Evolutionary conservation across 2,797 vertebrate genomes (phyloP), one percentile per base, ranked within the genome.

Genomic region (Cuculus canorus): DNA sequence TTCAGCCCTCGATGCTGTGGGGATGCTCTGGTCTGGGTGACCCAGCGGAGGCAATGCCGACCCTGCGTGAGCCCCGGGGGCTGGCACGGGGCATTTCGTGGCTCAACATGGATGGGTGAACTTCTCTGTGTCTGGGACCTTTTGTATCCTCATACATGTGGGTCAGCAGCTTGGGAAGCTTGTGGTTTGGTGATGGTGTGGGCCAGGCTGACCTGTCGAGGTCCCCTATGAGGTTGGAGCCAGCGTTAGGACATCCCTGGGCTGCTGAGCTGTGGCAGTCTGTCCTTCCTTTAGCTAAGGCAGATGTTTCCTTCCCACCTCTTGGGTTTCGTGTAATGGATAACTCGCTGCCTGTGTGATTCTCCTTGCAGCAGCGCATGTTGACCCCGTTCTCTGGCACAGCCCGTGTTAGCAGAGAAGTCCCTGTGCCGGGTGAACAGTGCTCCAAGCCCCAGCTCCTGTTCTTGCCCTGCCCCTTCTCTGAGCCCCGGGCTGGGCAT

Each of bases 401-500:
- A 66, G 52, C 37, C 53, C 12, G 0, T 9, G 32, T 41, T 27
- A 59, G 43, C 15, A 11, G 65, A 75, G 75, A 37, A 39, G 39
- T 48, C 30, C 21, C 12, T 1, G 8, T 56, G 65, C 13, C 10
- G 3, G 60, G 24, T 1, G 3, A 73, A 28, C 2, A 3, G 7
- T 25, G 48, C 85, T 82, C 25, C 2, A 8, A 89, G 47, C 15
- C 19, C 33, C 30, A 11, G 16, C 8, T 19, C 43, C 32, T 39
- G 57, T 0, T 15, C 21, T 15, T 64, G 22, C 24, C 19, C 47
- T n/a, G 61, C 32, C 48, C 18, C 13, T 7, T 13, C n/a, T 65
- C 57, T 27, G 11, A 33, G 39, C 43, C 9, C 52, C n/a, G 93
- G 89, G 80, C 60, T 94, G 94, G 95, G 82, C 86, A 96, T 98